These are phyloP conservation scores for Araneus ventricosus DNA, from an alignment of 1,140 invertebrate species.

Conservation along the genomic window DNA sequence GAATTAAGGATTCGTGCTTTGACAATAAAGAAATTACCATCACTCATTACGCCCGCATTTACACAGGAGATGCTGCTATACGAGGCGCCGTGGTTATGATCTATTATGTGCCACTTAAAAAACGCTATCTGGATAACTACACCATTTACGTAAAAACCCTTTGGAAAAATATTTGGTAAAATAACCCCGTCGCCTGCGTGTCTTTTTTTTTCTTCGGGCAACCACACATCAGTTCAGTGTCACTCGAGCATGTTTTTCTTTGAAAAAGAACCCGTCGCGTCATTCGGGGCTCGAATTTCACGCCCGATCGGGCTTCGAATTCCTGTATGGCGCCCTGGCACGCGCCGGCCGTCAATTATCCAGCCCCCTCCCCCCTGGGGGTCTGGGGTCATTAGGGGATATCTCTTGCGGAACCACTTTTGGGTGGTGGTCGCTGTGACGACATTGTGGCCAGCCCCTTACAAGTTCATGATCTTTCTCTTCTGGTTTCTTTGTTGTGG, in stretches of 20 bases:
- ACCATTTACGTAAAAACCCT: constrained; percentile 43
- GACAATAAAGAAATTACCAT: constrained; percentile 38
- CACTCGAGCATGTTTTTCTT: constrained; percentile 16
- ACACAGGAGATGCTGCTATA: neutral
- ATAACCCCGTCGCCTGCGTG: neutral
- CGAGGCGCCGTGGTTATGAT: constrained; percentile 5
- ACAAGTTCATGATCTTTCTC: neutral
- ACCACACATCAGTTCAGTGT: constrained; percentile 31
- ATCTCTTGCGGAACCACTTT: neutral
- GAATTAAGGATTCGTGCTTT: neutral
- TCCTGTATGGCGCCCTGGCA: constrained; percentile 50
- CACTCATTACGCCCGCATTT: neutral
- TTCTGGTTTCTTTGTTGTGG: neutral
- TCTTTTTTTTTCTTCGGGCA: neutral
- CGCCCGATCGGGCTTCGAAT: constrained; percentile 11
- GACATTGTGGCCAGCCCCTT: neutral
- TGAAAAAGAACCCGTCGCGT: neutral
- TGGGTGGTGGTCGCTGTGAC: neutral
- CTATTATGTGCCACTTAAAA: constrained; percentile 29
- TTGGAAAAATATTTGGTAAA: constrained; percentile 35
- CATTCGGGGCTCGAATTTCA: constrained; percentile 15
- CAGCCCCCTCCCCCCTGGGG: neutral
- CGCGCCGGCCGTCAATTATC: constrained; percentile 48
- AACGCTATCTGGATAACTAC: constrained; percentile 37
- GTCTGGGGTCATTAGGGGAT: constrained; percentile 16